Base-by-base conservation (phyloP, 2,888 invertebrate genomes). In the Drosophila putrida region DNA sequence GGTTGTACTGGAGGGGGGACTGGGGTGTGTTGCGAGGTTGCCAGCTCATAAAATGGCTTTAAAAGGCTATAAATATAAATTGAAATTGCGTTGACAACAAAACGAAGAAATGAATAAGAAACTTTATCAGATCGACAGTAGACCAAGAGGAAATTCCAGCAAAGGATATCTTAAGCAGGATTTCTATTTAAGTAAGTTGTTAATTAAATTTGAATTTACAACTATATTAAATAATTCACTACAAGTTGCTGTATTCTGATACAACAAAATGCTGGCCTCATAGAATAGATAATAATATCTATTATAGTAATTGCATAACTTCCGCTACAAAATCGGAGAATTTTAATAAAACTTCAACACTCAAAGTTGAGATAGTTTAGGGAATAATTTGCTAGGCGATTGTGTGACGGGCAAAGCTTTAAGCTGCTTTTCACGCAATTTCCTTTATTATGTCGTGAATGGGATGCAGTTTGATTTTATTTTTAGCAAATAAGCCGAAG, bases 11-110 rank as follows among this genome's bases (percentile, higher is more conserved):
- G 1, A 2, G 35, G 10, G 15, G 15, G 6, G 28, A 11, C 8
- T 25, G 20, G 36, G 39, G 27, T 28, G 15, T 44, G 8, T 46
- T 15, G 39, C 36, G 54, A 51, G 59, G 67, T 82, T 86, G 78
- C 59, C 78, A 88, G 82, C 74, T 88, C 88, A 88, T 88, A 89
- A 88, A 88, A 82, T 69, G 55, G 41, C 72, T 70, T 82, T 88
- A 81, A 84, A 82, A 74, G 77, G 79, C 76, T 84, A 81, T 88
- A 89, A 89, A 88, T 81, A 88, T 79, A 88, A 88, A 82, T 86
- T 84, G 79, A 89, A 88, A 84, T 82, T 81, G 82, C 84, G 76
- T 73, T 74, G 78, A 77, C 84, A 75, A 75, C 80, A 71, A 75
- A 67, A 69, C 50, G 47, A 60, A 39, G n/a, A 20, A 50, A 38